Conservation (phyloP, 2,113 vertebrate species). For the Xenus cinereus region DNA sequence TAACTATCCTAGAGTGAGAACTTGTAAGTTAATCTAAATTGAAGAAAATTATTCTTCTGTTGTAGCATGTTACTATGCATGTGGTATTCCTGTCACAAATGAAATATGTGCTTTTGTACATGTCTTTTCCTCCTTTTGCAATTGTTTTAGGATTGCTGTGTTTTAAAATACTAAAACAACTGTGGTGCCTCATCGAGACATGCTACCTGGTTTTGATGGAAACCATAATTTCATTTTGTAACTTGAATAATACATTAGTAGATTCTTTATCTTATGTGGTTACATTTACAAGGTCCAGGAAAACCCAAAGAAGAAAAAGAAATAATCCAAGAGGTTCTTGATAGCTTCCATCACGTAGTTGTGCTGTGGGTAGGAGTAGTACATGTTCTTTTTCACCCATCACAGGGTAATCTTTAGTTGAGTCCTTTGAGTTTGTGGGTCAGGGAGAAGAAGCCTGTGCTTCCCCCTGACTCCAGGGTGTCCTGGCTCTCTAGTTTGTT, state of each 20-base stretch:
- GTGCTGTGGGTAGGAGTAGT: not conserved
- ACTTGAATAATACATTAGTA: not conserved
- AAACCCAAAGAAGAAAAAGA: not conserved
- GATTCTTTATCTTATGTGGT: not conserved
- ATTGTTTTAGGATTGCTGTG: not conserved
- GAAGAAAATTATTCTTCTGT: not conserved
- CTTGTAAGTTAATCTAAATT: conserved; percentile 82
- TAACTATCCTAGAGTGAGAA: conserved; percentile 98
- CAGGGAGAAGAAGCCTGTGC: not conserved
- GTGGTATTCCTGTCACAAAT: not conserved
- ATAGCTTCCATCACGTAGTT: not conserved
- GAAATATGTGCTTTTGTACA: not conserved
- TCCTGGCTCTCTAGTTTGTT: not conserved
- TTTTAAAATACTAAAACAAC: not conserved
- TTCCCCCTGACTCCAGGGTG: not conserved
- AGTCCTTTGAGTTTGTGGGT: not conserved
- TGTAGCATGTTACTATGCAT: not conserved
- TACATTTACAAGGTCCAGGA: not conserved
- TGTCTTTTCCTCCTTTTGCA: not conserved
- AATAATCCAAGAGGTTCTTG: not conserved
- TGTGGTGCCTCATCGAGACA: not conserved
- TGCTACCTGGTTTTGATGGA: not conserved
- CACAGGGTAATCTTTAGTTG: not conserved
- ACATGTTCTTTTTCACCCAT: not conserved
- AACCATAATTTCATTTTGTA: not conserved